phyloP scores from a whole-genome alignment of 1,140 invertebrate species.

The Meteorus sp. region DNA sequence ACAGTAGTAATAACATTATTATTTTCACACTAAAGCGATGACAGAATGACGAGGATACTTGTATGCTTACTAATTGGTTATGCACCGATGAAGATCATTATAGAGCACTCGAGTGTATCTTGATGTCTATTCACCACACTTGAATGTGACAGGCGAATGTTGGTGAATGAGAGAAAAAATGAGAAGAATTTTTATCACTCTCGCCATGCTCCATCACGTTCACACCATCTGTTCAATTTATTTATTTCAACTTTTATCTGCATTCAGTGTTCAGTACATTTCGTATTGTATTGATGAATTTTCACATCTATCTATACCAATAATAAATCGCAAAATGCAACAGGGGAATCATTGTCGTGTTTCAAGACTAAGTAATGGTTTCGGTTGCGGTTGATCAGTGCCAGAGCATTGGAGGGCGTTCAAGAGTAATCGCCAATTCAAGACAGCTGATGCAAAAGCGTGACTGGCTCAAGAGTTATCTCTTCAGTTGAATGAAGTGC shows the following conservation, averaged over 20 bases:
- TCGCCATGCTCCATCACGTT: background rate
- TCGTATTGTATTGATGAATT: background rate
- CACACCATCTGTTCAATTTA: no score
- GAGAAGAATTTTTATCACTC: background rate
- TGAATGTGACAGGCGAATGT: conserved; percentile 1
- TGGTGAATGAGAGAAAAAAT: background rate
- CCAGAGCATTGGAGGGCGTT: conserved; percentile 17
- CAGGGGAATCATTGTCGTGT: no score
- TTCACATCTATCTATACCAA: background rate
- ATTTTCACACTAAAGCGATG: conserved; percentile 28
- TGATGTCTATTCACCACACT: conserved; percentile 8
- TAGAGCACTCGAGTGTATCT: conserved; percentile 1
- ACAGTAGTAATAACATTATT: conserved; percentile 27
- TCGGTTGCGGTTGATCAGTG: conserved; percentile 26
- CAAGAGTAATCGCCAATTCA: conserved; percentile 25
- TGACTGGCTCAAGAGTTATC: conserved; percentile 27
- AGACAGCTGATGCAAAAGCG: conserved; percentile 17
- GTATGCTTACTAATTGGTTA: conserved; percentile 36
- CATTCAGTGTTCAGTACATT: no score
- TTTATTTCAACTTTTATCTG: no score
- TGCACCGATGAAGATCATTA: conserved; percentile 36
- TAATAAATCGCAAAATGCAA: conserved; percentile 21
- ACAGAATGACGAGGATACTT: conserved; percentile 25
- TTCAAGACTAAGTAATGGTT: conserved; percentile 22
- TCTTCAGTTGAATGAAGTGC: conserved; percentile 8